phyloP scores from a whole-genome alignment of 2,797 vertebrate genomes.

The Xyrichtys novacula region DNA sequence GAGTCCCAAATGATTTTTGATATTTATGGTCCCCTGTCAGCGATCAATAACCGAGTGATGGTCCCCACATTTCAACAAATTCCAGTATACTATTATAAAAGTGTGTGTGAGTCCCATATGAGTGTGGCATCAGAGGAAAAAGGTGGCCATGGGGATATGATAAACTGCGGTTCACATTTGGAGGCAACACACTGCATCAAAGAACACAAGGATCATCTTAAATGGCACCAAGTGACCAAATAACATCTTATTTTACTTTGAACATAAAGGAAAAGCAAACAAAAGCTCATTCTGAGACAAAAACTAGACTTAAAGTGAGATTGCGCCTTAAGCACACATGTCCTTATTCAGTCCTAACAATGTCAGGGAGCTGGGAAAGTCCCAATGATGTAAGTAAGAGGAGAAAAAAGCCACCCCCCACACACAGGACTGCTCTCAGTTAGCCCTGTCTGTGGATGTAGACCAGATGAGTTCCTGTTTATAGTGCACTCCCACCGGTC shows the following conservation, averaged over 20 bases:
- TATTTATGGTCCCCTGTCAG: not conserved
- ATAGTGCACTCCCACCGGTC: constrained; percentile 60
- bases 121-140: not conserved
- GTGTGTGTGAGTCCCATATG: not conserved
- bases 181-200: constrained; percentile 57
- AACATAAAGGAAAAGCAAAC: constrained; percentile 51
- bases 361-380: constrained; percentile 51
- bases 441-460: constrained; percentile 47
- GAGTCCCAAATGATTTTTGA: no score
- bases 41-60: not conserved
- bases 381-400: constrained; percentile 48
- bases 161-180: constrained; percentile 9
- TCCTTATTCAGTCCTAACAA: constrained; percentile 54
- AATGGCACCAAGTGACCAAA: constrained; percentile 60
- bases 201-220: constrained; percentile 43
- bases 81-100: not conserved
- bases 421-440: constrained; percentile 41
- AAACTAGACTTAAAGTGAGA: constrained; percentile 59
- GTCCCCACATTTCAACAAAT: not conserved
- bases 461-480: constrained; percentile 58
- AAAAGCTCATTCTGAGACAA: constrained; percentile 49
- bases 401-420: constrained; percentile 40
- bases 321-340: constrained; percentile 47
- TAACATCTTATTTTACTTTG: constrained; percentile 30
- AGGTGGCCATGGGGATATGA: not conserved